A percentile compares a stretch with the other conserved stretches of the same genome.
Conservation (phyloP, 2,113 vertebrate genomes). For the Empidonax traillii region DNA sequence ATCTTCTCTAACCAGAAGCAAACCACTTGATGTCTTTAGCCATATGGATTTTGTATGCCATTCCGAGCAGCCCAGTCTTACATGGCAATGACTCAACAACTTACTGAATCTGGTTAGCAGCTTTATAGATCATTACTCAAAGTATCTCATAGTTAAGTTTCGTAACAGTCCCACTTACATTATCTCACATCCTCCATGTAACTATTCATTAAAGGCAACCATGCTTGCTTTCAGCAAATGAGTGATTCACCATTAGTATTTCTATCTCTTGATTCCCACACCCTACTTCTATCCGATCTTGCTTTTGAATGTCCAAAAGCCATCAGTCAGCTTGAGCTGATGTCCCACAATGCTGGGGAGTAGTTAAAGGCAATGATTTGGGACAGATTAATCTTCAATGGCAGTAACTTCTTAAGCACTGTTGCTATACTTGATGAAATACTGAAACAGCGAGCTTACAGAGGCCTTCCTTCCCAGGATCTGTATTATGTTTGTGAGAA, state of each 20-base stretch:
- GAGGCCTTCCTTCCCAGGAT: not conserved
- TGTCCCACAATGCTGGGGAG: not conserved
- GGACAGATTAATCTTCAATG: not conserved
- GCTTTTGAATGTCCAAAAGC: not conserved
- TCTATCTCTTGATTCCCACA: not conserved
- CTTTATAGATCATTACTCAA: slow-evolving; percentile 44
- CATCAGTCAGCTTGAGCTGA: not conserved
- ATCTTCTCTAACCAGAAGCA: slow-evolving; percentile 36
- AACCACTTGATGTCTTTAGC: slow-evolving; percentile 28
- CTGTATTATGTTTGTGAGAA: not conserved
- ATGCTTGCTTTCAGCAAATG: not conserved
- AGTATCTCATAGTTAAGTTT: slow-evolving; percentile 38
- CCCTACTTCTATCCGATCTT: not conserved
- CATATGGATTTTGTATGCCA: slow-evolving; percentile 31
- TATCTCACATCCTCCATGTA: slow-evolving; percentile 4
- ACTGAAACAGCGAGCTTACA: not conserved
- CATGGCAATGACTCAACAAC: slow-evolving; percentile 68
- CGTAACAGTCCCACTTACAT: slow-evolving; percentile 14
- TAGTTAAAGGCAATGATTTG: not conserved
- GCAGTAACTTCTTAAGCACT: not conserved
- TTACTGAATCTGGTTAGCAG: slow-evolving; percentile 68
- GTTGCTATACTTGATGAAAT: not conserved
- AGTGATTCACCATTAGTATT: not conserved
- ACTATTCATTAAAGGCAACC: not conserved
- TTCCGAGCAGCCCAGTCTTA: slow-evolving; percentile 35